Evolutionary conservation across 1,140 invertebrate species (phyloP).

Genomic region (Nephila pilipes): DNA sequence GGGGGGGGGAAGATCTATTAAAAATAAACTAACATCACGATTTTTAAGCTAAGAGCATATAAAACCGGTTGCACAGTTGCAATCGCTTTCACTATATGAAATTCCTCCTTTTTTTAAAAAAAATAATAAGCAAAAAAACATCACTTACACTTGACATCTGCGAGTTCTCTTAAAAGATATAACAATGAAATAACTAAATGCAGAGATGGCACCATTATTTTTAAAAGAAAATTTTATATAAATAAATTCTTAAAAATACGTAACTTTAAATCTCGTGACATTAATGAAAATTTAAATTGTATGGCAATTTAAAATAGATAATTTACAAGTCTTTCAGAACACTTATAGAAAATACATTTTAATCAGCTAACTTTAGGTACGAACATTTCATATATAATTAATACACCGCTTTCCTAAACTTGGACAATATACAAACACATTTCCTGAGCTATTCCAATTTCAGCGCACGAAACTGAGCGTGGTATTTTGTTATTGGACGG

Average conservation of each 20-base stretch:
- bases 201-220: conserved; percentile 39
- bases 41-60: too few relatives aligned
- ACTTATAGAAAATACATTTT: background rate
- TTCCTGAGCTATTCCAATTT: conserved; percentile 53
- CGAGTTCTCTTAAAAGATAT: conserved; percentile 48
- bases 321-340: background rate
- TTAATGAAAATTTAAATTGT: conserved; percentile 26
- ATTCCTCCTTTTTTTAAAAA: background rate
- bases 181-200: conserved; percentile 50
- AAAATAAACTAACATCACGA: too few relatives aligned
- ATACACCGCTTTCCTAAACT: background rate
- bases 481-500: conserved; percentile 68
- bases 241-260: background rate
- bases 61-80: too few relatives aligned
- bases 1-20: too few relatives aligned
- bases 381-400: conserved; percentile 3
- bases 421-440: conserved; percentile 15
- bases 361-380: background rate
- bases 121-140: background rate
- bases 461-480: conserved; percentile 55
- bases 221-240: background rate
- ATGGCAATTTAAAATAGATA: background rate
- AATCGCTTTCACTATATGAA: too few relatives aligned
- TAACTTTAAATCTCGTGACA: background rate
- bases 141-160: conserved; percentile 58